Conservation (phyloP, 92 coral and sea anemone species). For the Porites lobata region DNA sequence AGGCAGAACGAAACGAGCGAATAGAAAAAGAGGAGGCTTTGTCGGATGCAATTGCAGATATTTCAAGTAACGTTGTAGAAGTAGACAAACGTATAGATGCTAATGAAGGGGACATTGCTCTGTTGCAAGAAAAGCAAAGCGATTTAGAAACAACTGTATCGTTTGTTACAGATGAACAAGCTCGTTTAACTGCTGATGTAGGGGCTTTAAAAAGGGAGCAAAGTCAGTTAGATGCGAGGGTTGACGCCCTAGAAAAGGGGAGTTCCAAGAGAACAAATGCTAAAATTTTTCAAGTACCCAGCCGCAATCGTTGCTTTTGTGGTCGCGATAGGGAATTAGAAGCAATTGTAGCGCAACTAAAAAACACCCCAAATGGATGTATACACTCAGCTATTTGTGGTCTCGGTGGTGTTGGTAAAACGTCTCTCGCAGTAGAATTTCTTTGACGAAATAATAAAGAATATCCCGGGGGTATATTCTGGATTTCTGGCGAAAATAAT, state of each 20-base stretch:
- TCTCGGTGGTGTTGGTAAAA: conserved; percentile 48
- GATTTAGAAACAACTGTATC: conserved; percentile 14
- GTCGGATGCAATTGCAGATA: conserved; percentile 6
- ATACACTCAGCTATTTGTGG: conserved; percentile 61
- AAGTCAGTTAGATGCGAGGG: conserved; percentile 22
- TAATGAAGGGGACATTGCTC: conserved; percentile 4
- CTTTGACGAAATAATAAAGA: conserved; percentile 52
- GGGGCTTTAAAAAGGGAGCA: not conserved
- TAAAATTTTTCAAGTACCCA: conserved; percentile 67
- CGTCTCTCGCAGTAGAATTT: conserved; percentile 87
- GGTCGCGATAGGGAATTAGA: conserved; percentile 73
- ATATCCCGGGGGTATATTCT: conserved; percentile 81
- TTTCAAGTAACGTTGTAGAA: not conserved
- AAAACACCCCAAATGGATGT: conserved; percentile 34
- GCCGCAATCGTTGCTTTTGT: conserved; percentile 71
- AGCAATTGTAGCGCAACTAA: conserved; percentile 29
- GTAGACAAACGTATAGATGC: not conserved
- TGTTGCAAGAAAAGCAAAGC: conserved; percentile 15
- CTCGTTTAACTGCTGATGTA: not conserved
- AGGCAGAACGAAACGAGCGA: conserved; percentile 5
- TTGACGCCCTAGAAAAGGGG: conserved; percentile 19
- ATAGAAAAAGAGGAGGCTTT: not conserved
- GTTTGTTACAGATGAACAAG: conserved; percentile 16
- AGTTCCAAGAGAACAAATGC: not conserved
- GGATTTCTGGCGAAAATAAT: not conserved